Percentiles rank a stretch among this genome's conserved stretches.
Conservation (phyloP, 2,888 invertebrate genomes). For the Microctonus hyperodae region DNA sequence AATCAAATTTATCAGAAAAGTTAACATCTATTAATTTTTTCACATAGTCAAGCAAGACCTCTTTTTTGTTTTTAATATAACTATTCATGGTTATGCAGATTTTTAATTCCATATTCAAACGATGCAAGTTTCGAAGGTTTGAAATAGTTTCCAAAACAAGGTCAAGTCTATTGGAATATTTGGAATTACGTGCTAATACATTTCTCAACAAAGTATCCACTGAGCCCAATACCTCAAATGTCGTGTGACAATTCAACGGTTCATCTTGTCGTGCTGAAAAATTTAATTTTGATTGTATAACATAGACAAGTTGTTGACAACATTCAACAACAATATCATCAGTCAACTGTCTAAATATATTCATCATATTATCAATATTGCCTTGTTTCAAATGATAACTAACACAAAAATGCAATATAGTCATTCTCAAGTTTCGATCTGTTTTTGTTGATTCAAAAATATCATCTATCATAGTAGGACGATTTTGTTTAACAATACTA, state of each 20-base stretch:
- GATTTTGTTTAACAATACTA: constrained; percentile 56
- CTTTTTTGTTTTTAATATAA: constrained; percentile 41
- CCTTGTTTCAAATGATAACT: constrained; percentile 55
- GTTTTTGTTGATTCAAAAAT: constrained; percentile 53
- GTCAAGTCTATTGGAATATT: constrained; percentile 27
- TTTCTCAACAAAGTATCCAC: constrained; percentile 42
- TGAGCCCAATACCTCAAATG: constrained; percentile 46
- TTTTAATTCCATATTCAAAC: constrained; percentile 45
- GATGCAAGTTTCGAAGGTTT: constrained; percentile 43
- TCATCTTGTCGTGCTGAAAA: constrained; percentile 43
- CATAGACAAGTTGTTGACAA: constrained; percentile 48
- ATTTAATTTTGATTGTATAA: constrained; percentile 38
- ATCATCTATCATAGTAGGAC: constrained; percentile 58
- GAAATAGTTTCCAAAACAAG: constrained; percentile 37
- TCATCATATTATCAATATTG: constrained; percentile 50
- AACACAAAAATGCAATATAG: constrained; percentile 52
- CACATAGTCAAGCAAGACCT: constrained; percentile 43
- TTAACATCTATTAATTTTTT: constrained; percentile 19
- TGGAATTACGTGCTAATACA: constrained; percentile 31
- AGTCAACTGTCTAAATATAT: constrained; percentile 52
- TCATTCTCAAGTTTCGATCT: constrained; percentile 45
- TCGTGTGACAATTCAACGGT: constrained; percentile 37
- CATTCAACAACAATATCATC: constrained; percentile 46
- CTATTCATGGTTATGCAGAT: constrained; percentile 40
- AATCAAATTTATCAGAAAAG: constrained; percentile 28